Evolutionary conservation across 2,113 vertebrate genomes (phyloP), one percentile per base, ranked within the genome.

Genomic region (Pandion haliaetus): DNA sequence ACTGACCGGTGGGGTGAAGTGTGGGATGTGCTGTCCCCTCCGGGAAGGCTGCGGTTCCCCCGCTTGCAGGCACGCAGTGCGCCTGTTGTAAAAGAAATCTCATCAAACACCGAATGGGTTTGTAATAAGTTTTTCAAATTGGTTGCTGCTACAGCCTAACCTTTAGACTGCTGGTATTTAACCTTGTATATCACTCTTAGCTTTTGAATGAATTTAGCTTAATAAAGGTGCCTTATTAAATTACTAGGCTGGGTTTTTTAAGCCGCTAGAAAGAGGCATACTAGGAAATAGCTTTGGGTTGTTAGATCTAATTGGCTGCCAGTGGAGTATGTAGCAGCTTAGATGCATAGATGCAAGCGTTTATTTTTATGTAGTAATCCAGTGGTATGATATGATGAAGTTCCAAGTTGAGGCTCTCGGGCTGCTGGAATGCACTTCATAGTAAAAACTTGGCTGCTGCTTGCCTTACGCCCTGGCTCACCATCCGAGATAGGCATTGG

Each of bases 91-190:
- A 81, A 91, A 94, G 90, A 96, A 94, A 97, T 90, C 95, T 97
- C 94, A 95, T 97, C 97, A 97, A 94, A 91, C 21, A 8, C 90
- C 70, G 81, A 97, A 94, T 91, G 88, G 73, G 95, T 93, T 96
- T 90, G 95, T 97, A 96, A 96, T 96, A 97, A 94, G 90, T 94
- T 93, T 97, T 97, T 97, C 97, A 97, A 95, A 98, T 97, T 97
- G 97, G 94, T 88, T 96, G 94, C 90, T 95, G 85, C 95, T 93
- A 6, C 91, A 80, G 87, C 45, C 21, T 93, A 93, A 97, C 98
- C 96, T 97, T 90, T 92, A 47, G 81, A 95, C 83, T 92, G 17
- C 91, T 93, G 74, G 82, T 97, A 58, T 97, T 98, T 98, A 98
- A 97, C 97, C 97, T 98, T 97, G 95, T 97, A 54, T 96, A 95